Conservation (phyloP, 2,113 vertebrate species). For the Sapayoa aenigma region DNA sequence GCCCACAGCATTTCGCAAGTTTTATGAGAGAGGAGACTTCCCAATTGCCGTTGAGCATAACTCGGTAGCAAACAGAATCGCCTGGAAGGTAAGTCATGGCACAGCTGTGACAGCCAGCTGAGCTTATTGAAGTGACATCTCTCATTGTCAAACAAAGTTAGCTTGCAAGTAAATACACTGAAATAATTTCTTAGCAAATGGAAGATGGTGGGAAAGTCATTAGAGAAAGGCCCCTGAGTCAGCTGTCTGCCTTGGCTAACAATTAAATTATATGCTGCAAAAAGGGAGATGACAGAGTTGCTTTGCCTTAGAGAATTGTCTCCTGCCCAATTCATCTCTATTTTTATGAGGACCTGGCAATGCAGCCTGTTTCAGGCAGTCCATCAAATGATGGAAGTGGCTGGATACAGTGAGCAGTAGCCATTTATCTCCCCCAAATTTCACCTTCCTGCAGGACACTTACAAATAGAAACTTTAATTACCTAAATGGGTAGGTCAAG, state of each 20-base stretch:
- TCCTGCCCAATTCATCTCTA: constrained; percentile 76
- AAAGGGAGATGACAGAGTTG: constrained; percentile 75
- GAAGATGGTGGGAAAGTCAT: constrained; percentile 41
- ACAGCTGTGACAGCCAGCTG: constrained; percentile 58
- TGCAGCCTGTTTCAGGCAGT: constrained; percentile 70
- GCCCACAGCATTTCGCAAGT: constrained; percentile 88
- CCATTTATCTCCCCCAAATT: constrained; percentile 77
- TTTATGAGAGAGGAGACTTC: constrained; percentile 90
- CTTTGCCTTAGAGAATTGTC: constrained; percentile 75
- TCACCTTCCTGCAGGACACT: constrained; percentile 83
- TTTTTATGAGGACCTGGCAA: constrained; percentile 79
- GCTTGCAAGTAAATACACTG: constrained; percentile 66
- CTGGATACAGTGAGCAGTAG: constrained; percentile 63
- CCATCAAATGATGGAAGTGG: constrained; percentile 74
- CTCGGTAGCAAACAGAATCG: constrained; percentile 84
- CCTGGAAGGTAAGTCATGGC: constrained; percentile 91
- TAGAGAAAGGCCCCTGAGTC: constrained; percentile 58
- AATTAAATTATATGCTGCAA: constrained; percentile 76
- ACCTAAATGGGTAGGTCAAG: constrained; percentile 82
- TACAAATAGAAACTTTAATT: constrained; percentile 84
- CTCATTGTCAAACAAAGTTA: constrained; percentile 63
- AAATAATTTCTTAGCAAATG: constrained; percentile 63
- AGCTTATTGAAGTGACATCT: constrained; percentile 52
- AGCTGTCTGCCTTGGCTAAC: constrained; percentile 73
- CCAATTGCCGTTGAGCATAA: constrained; percentile 87